Evolutionary conservation across 2,797 vertebrate species (phyloP).

Genomic region (Sebastes itinus): DNA sequence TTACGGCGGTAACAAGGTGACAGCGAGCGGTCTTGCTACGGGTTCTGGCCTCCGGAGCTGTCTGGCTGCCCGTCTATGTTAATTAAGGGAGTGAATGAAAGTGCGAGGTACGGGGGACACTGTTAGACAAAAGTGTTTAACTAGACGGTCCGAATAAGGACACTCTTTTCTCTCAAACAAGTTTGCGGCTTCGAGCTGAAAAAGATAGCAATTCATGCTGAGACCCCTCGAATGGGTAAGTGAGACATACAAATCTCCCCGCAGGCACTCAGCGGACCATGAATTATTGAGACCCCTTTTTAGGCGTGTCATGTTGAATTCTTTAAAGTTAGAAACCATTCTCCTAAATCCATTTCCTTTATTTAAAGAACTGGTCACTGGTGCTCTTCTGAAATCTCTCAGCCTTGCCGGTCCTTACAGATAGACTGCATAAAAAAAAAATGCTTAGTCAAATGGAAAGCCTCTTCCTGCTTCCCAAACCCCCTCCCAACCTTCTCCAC

Average conservation of each 20-base stretch:
- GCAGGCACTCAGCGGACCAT: slow-evolving; percentile 17
- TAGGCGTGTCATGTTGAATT: slow-evolving; percentile 18
- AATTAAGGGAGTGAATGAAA: slow-evolving; percentile 70
- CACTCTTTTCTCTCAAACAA: slow-evolving; percentile 7
- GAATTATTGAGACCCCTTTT: slow-evolving; percentile 25
- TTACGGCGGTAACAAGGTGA: slow-evolving; percentile 76
- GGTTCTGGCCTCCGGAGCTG: slow-evolving; percentile 65
- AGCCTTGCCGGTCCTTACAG: not conserved
- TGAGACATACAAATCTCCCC: slow-evolving; percentile 29
- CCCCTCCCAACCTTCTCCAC: too few relatives aligned
- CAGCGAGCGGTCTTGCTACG: slow-evolving; percentile 61
- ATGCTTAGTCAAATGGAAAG: not conserved
- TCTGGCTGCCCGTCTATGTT: slow-evolving; percentile 73
- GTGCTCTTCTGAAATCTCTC: not conserved
- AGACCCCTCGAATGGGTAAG: not conserved
- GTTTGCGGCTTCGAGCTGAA: slow-evolving; percentile 28
- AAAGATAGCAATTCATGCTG: slow-evolving; percentile 27
- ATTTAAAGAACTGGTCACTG: not conserved
- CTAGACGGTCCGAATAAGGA: slow-evolving; percentile 26
- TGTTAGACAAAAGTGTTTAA: slow-evolving; percentile 56
- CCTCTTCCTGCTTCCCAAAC: not conserved
- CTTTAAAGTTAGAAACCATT: slow-evolving; percentile 2
- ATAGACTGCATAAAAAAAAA: not conserved
- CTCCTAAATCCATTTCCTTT: not conserved
- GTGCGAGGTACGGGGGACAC: slow-evolving; percentile 46